phyloP scores from a whole-genome alignment of 2,888 invertebrate genomes.

The Eucriotettix oculatus region DNA sequence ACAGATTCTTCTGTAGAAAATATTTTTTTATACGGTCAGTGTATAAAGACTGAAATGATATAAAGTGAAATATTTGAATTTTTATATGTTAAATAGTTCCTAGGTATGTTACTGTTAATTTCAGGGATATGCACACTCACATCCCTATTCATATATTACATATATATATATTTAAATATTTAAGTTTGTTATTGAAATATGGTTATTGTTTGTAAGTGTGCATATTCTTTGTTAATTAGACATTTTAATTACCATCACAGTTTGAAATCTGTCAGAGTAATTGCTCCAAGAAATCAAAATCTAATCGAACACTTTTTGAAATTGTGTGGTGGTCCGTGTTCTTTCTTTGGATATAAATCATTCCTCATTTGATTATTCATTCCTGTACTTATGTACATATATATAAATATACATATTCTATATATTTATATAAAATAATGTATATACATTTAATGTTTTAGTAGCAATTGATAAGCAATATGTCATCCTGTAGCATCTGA shows the following conservation, averaged over 20 bases:
- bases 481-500: neutral
- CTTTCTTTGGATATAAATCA: neutral
- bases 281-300: neutral
- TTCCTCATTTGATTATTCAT: neutral
- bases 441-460: neutral
- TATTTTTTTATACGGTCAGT: neutral
- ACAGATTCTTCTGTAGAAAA: neutral
- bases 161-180: too few relatives aligned
- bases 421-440: neutral
- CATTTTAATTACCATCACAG: too few relatives aligned
- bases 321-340: neutral
- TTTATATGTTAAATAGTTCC: neutral
- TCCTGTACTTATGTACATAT: conserved; percentile 7
- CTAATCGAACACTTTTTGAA: neutral
- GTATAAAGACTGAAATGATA: neutral
- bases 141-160: neutral
- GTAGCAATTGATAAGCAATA: neutral
- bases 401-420: neutral
- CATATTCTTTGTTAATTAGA: too few relatives aligned
- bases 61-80: neutral
- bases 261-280: too few relatives aligned
- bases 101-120: neutral
- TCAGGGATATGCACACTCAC: too few relatives aligned
- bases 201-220: too few relatives aligned
- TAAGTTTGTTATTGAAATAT: too few relatives aligned